Evolutionary conservation across 2,888 invertebrate genomes (phyloP).

Genomic region (Torymus aiolomorphi): DNA sequence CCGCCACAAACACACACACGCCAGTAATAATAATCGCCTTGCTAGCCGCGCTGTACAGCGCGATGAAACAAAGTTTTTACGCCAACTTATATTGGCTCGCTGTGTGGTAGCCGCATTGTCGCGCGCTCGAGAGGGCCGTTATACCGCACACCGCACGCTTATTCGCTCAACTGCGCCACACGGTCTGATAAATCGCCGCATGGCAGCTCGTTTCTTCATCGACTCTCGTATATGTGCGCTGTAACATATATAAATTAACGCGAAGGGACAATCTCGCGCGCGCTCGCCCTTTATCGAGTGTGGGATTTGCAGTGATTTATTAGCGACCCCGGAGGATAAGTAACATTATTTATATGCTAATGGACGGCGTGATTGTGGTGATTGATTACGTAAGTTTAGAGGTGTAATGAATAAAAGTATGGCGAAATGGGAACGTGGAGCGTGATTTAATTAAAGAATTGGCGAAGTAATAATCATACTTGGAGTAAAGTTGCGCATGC

Average conservation of each 20-base stretch:
- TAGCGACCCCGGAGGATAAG: background rate
- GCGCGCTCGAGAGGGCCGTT: background rate
- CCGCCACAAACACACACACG: no score
- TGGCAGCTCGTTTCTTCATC: conserved; percentile 36
- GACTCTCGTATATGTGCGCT: no score
- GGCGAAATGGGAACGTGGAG: no score
- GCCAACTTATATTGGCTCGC: conserved; percentile 8
- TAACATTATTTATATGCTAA: conserved; percentile 13
- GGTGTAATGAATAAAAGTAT: no score
- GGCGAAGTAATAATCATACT: no score
- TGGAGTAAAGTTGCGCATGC: no score
- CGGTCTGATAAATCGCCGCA: conserved; percentile 40
- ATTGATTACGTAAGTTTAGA: no score
- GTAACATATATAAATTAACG: conserved; percentile 20
- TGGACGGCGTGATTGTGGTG: no score
- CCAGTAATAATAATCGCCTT: no score
- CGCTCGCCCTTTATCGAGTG: background rate
- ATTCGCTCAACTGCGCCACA: conserved; percentile 1
- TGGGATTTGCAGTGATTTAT: conserved; percentile 13
- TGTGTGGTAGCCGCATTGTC: conserved; percentile 13
- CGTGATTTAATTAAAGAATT: no score
- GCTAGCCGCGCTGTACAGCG: no score
- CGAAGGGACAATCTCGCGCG: conserved; percentile 9
- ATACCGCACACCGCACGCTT: no score
- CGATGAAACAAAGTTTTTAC: conserved; percentile 16